Percentiles rank a stretch among this genome's conserved stretches.
phyloP scores from a whole-genome alignment of 2,888 invertebrate genomes.

The Anthophora plumipes region DNA sequence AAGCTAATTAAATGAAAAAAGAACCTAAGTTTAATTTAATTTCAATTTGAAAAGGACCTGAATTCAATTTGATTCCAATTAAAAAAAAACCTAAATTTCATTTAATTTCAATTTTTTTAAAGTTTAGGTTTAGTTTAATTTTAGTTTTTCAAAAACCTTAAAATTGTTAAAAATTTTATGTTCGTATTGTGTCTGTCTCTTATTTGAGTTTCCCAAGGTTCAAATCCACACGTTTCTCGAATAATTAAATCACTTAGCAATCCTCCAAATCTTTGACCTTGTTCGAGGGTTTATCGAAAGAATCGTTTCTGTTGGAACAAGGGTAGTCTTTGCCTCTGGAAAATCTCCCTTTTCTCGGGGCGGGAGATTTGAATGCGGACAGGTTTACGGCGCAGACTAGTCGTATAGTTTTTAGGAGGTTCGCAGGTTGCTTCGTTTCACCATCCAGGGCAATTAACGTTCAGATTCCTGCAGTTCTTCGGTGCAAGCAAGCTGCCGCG shows the following conservation, averaged over 20 bases:
- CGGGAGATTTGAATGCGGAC: neutral
- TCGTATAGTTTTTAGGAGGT: slow-evolving; percentile 18
- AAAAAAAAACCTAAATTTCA: too few relatives aligned
- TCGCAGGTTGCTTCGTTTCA: slow-evolving; percentile 12
- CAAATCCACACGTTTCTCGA: neutral
- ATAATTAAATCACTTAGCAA: slow-evolving; percentile 20
- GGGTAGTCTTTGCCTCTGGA: neutral
- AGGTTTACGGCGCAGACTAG: neutral
- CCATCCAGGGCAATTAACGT: slow-evolving; percentile 33
- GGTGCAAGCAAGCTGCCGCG: neutral
- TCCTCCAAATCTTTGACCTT: neutral
- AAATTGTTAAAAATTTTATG: too few relatives aligned
- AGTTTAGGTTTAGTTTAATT: too few relatives aligned
- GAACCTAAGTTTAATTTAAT: too few relatives aligned
- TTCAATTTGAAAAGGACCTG: too few relatives aligned
- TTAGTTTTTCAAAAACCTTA: too few relatives aligned
- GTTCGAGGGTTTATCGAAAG: neutral
- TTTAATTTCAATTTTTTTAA: too few relatives aligned
- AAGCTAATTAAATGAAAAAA: too few relatives aligned
- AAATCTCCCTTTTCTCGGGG: neutral
- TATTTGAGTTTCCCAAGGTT: too few relatives aligned
- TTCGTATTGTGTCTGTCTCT: too few relatives aligned
- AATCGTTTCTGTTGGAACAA: neutral
- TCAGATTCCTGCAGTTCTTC: slow-evolving; percentile 15
- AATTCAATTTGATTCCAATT: too few relatives aligned